Base-by-base conservation (phyloP, 2,113 vertebrate species). In the Aptenodytes patagonicus region DNA sequence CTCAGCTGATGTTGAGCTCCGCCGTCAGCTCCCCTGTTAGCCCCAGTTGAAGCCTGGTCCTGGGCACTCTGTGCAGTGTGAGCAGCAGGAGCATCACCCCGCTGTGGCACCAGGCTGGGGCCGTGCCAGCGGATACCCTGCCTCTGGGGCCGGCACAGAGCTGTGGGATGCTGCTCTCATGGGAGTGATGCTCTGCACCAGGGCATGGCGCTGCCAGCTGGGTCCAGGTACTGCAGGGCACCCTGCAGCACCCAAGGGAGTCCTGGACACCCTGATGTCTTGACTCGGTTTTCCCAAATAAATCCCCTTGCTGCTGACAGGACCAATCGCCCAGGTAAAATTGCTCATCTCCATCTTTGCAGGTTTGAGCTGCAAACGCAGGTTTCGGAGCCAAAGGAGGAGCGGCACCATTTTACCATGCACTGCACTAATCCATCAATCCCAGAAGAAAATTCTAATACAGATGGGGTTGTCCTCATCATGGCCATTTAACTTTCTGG, bases 401-500 rank as follows among this genome's bases (percentile, higher is more conserved):
- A 91, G 76, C 4, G 10, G 29, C 47, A 44, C 34, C 51, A 52
- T 78, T 91, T 83, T 60, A 46, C 58, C 49, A 40, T 3, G 13
- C 2, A 0, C 47, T 57, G 57, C 47, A n/a, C 17, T 47, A 49
- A 52, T 47, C 36, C 51, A 44, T 70, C 92, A 31, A 5, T 44
- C 42, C 88, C 51, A 73, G 80, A 57, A 70, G n/a, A 83, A 90
- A 29, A 44, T 65, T 73, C 64, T 66, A 31, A n/a, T 11, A 13
- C 16, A 71, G 55, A 51, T 22, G 1, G 36, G 40, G 46, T 73
- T 66, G 76, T 92, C 76, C 79, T 86, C 1, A 2, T 77, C 62
- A 73, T 8, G 57, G 85, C 57, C 65, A 14, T 84, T 95, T 83
- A 60, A 75, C 72, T 70, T 94, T 70, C 71, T 89, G 72, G 60